These are phyloP conservation scores for Xerus rutilus DNA, from an alignment of 2,797 vertebrate genomes.

Conservation along the genomic window DNA sequence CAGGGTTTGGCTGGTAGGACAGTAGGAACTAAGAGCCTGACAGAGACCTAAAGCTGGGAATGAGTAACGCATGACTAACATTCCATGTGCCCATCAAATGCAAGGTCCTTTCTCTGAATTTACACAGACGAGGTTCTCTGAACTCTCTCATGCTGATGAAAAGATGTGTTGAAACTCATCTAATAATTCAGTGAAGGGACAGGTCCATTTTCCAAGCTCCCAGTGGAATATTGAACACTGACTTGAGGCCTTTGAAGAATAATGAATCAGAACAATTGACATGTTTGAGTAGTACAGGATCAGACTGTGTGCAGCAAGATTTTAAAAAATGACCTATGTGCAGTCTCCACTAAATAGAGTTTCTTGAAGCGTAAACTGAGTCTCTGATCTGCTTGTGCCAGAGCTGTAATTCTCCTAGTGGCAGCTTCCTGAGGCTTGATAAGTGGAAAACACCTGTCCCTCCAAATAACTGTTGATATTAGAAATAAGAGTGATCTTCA, in stretches of 20 bases:
- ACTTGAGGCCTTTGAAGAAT: conserved; percentile 75
- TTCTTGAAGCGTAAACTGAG: conserved; percentile 78
- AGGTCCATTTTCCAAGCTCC: conserved; percentile 66
- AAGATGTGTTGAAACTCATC: conserved; percentile 65
- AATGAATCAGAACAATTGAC: conserved; percentile 76
- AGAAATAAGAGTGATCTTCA: not conserved
- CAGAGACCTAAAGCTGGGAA: not conserved
- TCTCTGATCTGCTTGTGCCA: conserved; percentile 63
- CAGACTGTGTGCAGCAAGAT: conserved; percentile 72
- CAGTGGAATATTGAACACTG: conserved; percentile 72
- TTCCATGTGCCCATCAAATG: not conserved
- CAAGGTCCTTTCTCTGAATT: conserved; percentile 29
- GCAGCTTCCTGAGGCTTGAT: conserved; percentile 50
- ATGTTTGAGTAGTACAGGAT: conserved; percentile 75
- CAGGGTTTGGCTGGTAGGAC: not conserved
- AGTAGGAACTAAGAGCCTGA: not conserved
- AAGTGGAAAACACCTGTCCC: not conserved
- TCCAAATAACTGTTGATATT: not conserved
- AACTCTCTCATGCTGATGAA: conserved; percentile 46
- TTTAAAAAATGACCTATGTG: conserved; percentile 77
- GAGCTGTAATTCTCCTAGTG: conserved; percentile 71
- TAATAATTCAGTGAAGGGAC: conserved; percentile 77
- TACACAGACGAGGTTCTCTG: not conserved
- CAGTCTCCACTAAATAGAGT: conserved; percentile 80
- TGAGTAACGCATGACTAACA: not conserved